Evolutionary conservation across 2,888 invertebrate genomes (phyloP).

Genomic region (Mimas tiliae): DNA sequence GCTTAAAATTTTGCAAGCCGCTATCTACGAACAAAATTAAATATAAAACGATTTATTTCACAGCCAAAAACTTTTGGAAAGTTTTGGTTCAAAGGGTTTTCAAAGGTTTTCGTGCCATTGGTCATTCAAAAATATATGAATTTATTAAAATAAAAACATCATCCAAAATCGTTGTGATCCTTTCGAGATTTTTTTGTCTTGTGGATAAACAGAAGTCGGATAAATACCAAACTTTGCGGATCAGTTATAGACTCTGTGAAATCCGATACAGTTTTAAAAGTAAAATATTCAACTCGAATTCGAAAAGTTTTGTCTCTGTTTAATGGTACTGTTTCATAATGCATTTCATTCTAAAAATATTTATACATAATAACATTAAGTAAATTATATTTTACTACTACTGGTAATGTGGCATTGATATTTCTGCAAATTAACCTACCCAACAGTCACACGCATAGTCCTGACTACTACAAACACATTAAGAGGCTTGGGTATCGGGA

Average conservation of each 20-base stretch:
- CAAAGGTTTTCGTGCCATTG: background rate
- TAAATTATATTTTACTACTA: no score
- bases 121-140: background rate
- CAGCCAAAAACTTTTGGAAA: background rate
- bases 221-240: constrained; percentile 19
- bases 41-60: background rate
- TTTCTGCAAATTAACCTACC: no score
- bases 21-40: background rate
- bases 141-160: no score
- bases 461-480: no score
- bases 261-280: constrained; percentile 24
- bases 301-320: background rate
- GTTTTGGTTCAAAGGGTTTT: background rate
- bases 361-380: no score
- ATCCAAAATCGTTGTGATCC: background rate
- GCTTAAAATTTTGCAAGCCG: background rate
- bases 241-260: constrained; percentile 21
- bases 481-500: no score
- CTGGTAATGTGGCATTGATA: no score
- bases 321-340: no score
- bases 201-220: constrained; percentile 6
- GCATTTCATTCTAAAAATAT: no score
- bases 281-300: constrained; percentile 9
- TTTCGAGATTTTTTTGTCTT: constrained; percentile 1
- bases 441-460: no score